Evolutionary conservation across 2,113 vertebrate genomes (phyloP).

Genomic region (Ptilonorhynchus violaceus): DNA sequence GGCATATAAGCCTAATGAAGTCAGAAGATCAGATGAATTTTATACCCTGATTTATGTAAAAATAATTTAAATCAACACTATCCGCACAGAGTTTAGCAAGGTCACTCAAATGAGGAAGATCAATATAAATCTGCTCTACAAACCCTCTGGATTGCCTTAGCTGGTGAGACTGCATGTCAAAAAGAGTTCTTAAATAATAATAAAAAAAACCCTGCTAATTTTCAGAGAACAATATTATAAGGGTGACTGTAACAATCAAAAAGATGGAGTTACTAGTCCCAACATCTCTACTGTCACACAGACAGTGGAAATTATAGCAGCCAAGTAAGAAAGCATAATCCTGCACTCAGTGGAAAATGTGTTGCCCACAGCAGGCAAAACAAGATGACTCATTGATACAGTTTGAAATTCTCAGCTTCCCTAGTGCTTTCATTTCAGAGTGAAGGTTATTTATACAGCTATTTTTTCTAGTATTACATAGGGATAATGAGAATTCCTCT

Average conservation of each 20-base stretch:
- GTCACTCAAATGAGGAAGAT: background rate
- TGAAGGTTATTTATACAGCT: constrained; percentile 24
- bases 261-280: background rate
- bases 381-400: constrained; percentile 46
- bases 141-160: background rate
- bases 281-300: background rate
- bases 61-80: background rate
- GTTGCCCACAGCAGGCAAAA: constrained; percentile 23
- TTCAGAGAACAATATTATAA: background rate
- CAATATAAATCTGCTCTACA: background rate
- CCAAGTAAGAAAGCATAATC: background rate
- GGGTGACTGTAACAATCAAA: background rate
- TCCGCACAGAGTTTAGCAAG: background rate
- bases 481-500: constrained; percentile 48
- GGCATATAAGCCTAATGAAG: background rate
- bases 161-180: accelerated
- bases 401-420: constrained; percentile 11
- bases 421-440: constrained; percentile 8
- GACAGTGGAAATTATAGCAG: background rate
- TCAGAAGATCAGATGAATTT: background rate
- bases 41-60: background rate
- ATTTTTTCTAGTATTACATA: constrained; percentile 27
- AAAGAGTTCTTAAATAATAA: background rate
- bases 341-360: background rate
- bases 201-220: background rate